Evolutionary conservation across 2,797 vertebrate genomes (phyloP).

Genomic region (Hydrophis major): DNA sequence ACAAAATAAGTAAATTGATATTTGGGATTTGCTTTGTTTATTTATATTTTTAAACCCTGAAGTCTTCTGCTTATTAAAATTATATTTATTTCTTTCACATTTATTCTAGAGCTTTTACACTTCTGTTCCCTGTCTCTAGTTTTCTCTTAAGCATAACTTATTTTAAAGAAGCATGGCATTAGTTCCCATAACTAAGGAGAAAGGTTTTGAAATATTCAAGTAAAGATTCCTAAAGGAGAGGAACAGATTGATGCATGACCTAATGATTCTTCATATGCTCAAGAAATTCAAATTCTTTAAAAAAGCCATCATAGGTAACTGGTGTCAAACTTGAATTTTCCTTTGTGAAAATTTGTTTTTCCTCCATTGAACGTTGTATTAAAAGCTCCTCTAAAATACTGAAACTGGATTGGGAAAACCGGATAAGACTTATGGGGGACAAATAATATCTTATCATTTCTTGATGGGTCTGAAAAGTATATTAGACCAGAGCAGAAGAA

Average conservation of each 20-base stretch:
- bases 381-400: background rate
- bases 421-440: background rate
- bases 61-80: background rate
- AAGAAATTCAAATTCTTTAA: background rate
- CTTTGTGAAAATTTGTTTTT: background rate
- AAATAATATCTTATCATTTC: background rate
- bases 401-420: background rate
- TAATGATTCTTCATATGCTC: background rate
- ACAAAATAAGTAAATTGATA: background rate
- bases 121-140: background rate
- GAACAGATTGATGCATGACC: background rate
- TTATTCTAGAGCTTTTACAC: slow-evolving; percentile 14
- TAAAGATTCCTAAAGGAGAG: background rate
- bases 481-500: background rate
- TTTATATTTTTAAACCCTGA: background rate
- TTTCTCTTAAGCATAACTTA: background rate
- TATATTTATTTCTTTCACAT: background rate
- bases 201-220: background rate
- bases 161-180: background rate
- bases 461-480: background rate
- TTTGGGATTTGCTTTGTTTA: background rate
- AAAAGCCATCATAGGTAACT: background rate
- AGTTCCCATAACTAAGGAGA: too few relatives aligned
- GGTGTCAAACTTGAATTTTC: background rate
- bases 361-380: background rate